Conservation (phyloP, 2,888 invertebrate genomes). For the Acrobasis repandana region DNA sequence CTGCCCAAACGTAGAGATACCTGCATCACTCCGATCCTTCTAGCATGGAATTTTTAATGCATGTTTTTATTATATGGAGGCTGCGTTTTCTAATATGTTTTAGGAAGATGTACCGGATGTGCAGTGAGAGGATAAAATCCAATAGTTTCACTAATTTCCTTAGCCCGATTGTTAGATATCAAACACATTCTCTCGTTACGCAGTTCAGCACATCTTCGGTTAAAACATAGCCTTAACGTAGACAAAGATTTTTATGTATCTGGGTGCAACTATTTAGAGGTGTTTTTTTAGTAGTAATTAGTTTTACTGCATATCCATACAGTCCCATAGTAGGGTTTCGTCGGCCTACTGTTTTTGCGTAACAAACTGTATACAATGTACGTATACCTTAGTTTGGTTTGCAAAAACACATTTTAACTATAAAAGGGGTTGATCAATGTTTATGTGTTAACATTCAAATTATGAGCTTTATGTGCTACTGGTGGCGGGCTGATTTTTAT, state of each 20-base stretch:
- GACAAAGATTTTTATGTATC: background rate
- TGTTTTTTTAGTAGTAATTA: background rate
- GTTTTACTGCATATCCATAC: background rate
- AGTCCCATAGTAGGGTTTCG: background rate
- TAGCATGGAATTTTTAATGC: conserved; percentile 11
- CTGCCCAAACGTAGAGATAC: background rate
- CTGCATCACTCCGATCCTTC: conserved; percentile 4
- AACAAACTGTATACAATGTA: background rate
- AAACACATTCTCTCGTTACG: too few species aligned
- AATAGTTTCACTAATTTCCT: too few species aligned
- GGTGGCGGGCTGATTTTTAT: conserved; percentile 14
- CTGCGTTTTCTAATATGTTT: too few species aligned
- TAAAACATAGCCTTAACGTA: background rate
- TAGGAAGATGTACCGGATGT: too few species aligned
- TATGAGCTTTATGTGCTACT: conserved; percentile 20
- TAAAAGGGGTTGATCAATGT: background rate
- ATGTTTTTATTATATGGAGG: background rate
- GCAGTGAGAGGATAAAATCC: too few species aligned
- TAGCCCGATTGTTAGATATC: too few species aligned
- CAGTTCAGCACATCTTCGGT: too few species aligned
- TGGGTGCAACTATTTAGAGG: background rate
- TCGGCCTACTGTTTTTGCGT: background rate
- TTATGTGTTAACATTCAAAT: conserved; percentile 9
- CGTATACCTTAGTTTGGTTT: background rate
- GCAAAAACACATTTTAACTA: background rate